These are phyloP conservation scores for Hylaeus anthracinus DNA, from an alignment of 1,140 invertebrate species.

Conservation along the genomic window DNA sequence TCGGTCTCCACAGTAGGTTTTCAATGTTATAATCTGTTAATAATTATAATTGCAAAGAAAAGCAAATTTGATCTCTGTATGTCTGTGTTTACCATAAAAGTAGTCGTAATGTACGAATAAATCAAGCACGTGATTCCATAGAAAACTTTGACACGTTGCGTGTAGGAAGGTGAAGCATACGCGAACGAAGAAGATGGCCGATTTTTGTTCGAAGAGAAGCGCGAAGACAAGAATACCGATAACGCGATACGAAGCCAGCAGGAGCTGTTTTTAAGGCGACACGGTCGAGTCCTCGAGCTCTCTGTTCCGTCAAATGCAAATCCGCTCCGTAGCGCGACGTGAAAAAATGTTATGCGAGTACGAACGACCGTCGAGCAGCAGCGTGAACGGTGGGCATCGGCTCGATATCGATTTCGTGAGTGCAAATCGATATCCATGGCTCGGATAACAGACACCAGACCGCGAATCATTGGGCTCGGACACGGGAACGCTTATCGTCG, in stretches of 20 bases:
- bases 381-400: conserved; percentile 46
- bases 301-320: conserved; percentile 54
- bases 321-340: conserved; percentile 41
- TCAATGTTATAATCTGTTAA: too few relatives aligned
- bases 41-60: too few relatives aligned
- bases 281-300: conserved; percentile 15
- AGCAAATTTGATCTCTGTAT: too few relatives aligned
- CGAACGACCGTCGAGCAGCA: conserved; percentile 41
- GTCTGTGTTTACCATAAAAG: too few relatives aligned
- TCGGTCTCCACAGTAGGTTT: too few relatives aligned
- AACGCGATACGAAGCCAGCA: neutral
- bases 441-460: conserved; percentile 63
- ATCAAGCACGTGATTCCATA: too few relatives aligned
- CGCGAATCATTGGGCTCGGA: conserved; percentile 52
- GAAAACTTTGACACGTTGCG: too few relatives aligned
- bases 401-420: conserved; percentile 71
- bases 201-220: conserved; percentile 6
- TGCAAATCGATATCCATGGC: conserved; percentile 68
- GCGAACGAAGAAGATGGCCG: conserved; percentile 31
- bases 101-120: too few relatives aligned
- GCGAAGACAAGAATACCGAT: neutral
- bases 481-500: conserved; percentile 35
- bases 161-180: neutral
- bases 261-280: conserved; percentile 13
- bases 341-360: conserved; percentile 62